Evolutionary conservation across 2,888 invertebrate genomes (phyloP).

Genomic region (Saturnia japonica): DNA sequence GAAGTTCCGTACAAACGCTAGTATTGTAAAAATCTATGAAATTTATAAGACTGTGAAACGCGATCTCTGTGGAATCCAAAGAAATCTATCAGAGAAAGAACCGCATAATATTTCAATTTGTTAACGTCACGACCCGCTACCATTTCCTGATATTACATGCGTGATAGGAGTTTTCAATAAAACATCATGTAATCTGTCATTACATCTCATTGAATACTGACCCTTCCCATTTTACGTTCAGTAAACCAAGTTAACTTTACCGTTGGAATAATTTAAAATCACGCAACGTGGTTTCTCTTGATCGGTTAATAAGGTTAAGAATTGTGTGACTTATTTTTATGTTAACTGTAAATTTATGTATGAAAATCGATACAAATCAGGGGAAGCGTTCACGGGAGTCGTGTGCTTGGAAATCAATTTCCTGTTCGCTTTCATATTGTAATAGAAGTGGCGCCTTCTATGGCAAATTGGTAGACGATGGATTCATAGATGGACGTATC

Average conservation of each 20-base stretch:
- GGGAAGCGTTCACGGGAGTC: constrained; percentile 63
- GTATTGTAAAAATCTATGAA: not conserved
- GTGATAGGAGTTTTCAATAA: constrained; percentile 44
- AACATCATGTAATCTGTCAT: constrained; percentile 50
- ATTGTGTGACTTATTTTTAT: constrained; percentile 36
- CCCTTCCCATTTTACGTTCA: constrained; percentile 41
- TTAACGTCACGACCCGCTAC: constrained; percentile 32
- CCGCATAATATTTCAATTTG: constrained; percentile 29
- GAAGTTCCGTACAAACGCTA: no score
- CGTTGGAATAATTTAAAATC: constrained; percentile 23
- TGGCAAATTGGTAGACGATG: constrained; percentile 44
- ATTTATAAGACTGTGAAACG: not conserved
- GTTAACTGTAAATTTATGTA: constrained; percentile 41
- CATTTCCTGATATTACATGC: constrained; percentile 44
- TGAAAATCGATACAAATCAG: constrained; percentile 69
- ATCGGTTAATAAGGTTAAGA: constrained; percentile 35
- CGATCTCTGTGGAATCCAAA: constrained; percentile 9
- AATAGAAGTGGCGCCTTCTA: constrained; percentile 61
- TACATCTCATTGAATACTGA: constrained; percentile 45
- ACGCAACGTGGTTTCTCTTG: constrained; percentile 23
- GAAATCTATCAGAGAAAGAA: constrained; percentile 3
- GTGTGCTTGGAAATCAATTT: constrained; percentile 77
- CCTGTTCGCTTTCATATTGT: constrained; percentile 76
- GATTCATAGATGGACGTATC: constrained; percentile 32
- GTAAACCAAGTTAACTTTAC: constrained; percentile 31